Evolutionary conservation across 2,113 vertebrate genomes (phyloP), one percentile per base, ranked within the genome.

Genomic region (Sula dactylatra): DNA sequence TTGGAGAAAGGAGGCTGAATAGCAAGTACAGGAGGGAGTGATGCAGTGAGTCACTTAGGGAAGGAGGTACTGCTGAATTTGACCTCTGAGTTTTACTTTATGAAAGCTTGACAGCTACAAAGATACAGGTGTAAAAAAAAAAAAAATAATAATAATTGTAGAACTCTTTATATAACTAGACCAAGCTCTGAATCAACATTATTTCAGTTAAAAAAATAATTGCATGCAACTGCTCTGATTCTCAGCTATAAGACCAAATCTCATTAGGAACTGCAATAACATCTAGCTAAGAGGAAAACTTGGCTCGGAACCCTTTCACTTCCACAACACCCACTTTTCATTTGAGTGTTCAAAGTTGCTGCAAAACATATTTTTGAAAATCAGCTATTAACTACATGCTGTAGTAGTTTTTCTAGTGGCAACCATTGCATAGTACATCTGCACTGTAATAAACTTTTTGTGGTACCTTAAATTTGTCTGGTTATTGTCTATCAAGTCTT

Each of bases 401-500:
- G 34, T 90, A 94, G 93, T 91, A 81, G 70, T 91, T 89, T 90
- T 78, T 89, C 80, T 59, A 50, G 73, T 45, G 65, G 42, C 44
- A 76, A 42, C 61, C 17, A 3, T 72, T 88, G 32, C 61, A 8
- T 7, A 44, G 56, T 69, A 55, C 61, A 42, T 82, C 70, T 70
- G 65, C 40, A 19, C 29, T 27, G 22, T 38, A 82, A 84, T 82
- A 76, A 82, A 89, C 56, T 67, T 83, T 40, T n/a, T 82, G 55
- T 4, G 2, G 42, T 86, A 56, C 77, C 93, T 94, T 89, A 82
- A 71, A 80, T 94, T 95, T 88, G n/a, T 72, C 78, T 89, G 90
- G 71, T 93, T 95, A 66, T 87, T 95, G 62, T 94, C 83, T 87
- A 62, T 82, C 88, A 94, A 79, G 65, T 87, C 80, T 82, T 86